Evolutionary conservation across 2,113 vertebrate genomes (phyloP), one percentile per base, ranked within the genome.

Genomic region (Phyllopteryx taeniolatus): DNA sequence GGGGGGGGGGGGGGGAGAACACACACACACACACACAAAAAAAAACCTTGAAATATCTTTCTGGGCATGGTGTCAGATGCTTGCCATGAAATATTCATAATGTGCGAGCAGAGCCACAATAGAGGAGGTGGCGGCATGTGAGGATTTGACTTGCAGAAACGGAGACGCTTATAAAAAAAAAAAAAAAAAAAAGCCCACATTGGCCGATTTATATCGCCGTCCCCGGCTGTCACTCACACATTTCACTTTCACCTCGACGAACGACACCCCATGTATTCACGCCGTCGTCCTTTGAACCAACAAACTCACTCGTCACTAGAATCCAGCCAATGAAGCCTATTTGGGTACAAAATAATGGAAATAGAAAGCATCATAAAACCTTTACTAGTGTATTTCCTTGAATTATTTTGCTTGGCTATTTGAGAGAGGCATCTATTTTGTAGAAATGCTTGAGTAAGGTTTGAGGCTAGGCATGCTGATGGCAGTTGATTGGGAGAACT

Each of bases 81-180:
- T 86, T 6, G 79, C 66, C 75, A 90, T 92, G 88, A 92, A 92
- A 91, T 89, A 91, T 91, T 90, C 87, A 91, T 90, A 73, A 88
- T 84, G 54, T 84, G 81, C 83, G 86, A 87, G 86, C 83, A 47
- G 77, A 88, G 85, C 84, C 83, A 91, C 89, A 88, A 91, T 87
- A 80, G 86, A 84, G 79, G 77, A 76, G 84, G 85, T 83, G 87
- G 88, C 85, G 81, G 80, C 87, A 56, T 78, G 85, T 19, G 47
- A 73, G 85, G 85, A 91, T 86, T 87, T 89, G 85, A 89, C 88
- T 89, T 87, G 87, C 85, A 89, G 88, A 90, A 87, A 81, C 73
- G 73, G 79, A 88, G 83, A 84, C 63, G 84, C 78, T 85, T 81
- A 27, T 1, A 81, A 39, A n/a, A 39, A 80, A 47, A 53, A 81